phyloP scores from a whole-genome alignment of 2,888 invertebrate genomes.

The Trachelus iudaicus region DNA sequence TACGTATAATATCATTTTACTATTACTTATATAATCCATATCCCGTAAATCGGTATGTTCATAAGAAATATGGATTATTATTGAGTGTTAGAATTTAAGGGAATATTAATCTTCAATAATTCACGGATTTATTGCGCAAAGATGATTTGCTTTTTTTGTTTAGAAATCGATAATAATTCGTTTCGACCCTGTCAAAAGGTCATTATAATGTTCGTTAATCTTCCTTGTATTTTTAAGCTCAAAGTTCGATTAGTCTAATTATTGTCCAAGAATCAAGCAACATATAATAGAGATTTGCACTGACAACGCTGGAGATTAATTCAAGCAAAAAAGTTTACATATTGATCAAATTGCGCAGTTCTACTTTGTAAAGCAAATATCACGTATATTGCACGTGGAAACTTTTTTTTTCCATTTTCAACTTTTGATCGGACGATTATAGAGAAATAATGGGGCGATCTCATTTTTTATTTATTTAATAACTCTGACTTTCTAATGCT shows the following conservation, averaged over 20 bases:
- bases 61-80: background rate
- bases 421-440: background rate
- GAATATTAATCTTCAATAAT: background rate
- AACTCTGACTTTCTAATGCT: background rate
- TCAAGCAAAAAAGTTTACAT: background rate
- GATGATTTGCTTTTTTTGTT: too few species aligned
- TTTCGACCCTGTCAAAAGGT: background rate
- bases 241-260: background rate
- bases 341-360: background rate
- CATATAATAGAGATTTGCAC: background rate
- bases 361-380: background rate
- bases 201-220: background rate
- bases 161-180: background rate
- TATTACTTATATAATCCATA: constrained; percentile 3
- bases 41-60: background rate
- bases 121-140: background rate
- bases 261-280: background rate
- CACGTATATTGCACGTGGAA: background rate
- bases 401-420: background rate
- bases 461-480: background rate
- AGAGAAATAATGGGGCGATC: background rate
- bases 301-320: background rate
- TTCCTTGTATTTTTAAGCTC: background rate
- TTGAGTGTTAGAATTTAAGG: background rate
- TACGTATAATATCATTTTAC: constrained; percentile 46